phyloP scores from a whole-genome alignment of 2,888 invertebrate species.

The Thereva unica region DNA sequence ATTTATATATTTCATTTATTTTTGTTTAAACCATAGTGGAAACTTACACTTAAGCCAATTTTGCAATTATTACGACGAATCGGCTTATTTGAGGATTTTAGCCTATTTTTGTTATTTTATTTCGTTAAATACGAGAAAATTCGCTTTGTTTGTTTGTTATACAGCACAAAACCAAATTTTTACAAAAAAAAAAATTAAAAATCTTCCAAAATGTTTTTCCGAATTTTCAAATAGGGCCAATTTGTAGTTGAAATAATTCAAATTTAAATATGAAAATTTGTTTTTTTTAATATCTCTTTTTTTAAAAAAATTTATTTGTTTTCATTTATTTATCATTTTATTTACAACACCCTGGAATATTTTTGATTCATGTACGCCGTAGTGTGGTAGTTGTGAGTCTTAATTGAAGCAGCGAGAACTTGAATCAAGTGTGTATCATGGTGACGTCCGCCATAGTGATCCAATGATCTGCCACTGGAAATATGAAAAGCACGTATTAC shows the following conservation, averaged over 20 bases:
- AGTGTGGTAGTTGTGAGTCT: conserved; percentile 74
- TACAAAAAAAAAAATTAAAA: too few relatives aligned
- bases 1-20: too few relatives aligned
- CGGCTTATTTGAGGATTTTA: too few relatives aligned
- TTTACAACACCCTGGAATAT: conserved; percentile 63
- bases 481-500: not conserved
- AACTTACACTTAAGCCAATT: too few relatives aligned
- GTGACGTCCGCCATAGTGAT: conserved; percentile 49
- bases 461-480: conserved; percentile 49
- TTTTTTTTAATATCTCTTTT: conserved; percentile 13
- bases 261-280: too few relatives aligned
- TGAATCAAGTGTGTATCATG: conserved; percentile 64
- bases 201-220: too few relatives aligned
- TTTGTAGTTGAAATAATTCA: not conserved
- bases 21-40: too few relatives aligned
- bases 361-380: conserved; percentile 75
- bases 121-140: too few relatives aligned
- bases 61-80: too few relatives aligned
- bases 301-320: conserved; percentile 6
- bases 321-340: conserved; percentile 17
- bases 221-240: not conserved
- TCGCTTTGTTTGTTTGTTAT: too few relatives aligned
- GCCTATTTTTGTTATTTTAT: too few relatives aligned
- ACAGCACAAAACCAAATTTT: too few relatives aligned
- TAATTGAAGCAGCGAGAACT: conserved; percentile 68